These are phyloP conservation scores for Melipona beecheii DNA, from an alignment of 2,888 invertebrate species.

Conservation along the genomic window DNA sequence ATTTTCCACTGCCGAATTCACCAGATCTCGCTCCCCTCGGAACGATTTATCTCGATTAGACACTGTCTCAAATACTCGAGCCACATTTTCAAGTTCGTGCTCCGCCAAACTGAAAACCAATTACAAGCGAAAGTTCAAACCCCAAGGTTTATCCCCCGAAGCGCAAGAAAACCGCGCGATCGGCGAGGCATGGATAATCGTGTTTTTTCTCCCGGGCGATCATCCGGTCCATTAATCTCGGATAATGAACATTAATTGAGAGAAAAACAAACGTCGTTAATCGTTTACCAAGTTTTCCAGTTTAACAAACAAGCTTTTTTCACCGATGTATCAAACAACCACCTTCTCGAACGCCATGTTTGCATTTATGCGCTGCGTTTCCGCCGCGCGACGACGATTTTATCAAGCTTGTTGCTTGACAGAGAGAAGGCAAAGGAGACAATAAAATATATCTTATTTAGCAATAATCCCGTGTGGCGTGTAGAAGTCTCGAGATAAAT, in stretches of 20 bases:
- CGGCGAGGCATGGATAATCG: not conserved
- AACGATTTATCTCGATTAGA: not conserved
- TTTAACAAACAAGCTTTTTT: conserved; percentile 32
- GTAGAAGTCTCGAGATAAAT: not conserved
- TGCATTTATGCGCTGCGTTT: conserved; percentile 14
- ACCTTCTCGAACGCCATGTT: conserved; percentile 22
- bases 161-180: not conserved
- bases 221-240: not conserved
- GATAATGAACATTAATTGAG: conserved; percentile 46
- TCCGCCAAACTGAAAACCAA: not conserved
- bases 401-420: not conserved
- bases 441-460: not conserved
- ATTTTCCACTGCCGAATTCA: too few relatives aligned
- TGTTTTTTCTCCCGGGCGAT: not conserved
- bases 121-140: not conserved
- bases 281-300: conserved; percentile 36
- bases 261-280: conserved; percentile 24
- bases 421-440: not conserved
- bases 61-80: not conserved
- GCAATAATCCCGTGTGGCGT: not conserved
- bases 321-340: conserved; percentile 23
- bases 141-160: too few relatives aligned
- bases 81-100: not conserved
- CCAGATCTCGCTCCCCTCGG: not conserved
- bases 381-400: not conserved